phyloP scores from a whole-genome alignment of 2,797 vertebrate genomes.

The Characodon lateralis region DNA sequence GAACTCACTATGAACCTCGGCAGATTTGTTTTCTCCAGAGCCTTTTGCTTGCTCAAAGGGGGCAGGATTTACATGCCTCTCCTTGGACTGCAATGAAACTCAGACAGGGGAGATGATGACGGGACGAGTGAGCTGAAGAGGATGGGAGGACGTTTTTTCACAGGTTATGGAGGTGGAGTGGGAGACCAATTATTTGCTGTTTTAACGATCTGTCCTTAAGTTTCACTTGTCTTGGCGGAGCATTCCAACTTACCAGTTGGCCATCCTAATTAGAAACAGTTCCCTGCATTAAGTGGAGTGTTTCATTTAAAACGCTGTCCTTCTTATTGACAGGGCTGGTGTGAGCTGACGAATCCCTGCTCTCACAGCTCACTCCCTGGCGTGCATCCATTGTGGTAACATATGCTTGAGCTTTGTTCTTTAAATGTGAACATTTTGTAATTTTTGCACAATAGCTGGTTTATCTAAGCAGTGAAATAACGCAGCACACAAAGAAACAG shows the following conservation, averaged over 20 bases:
- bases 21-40: conserved; percentile 81
- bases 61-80: conserved; percentile 73
- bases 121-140: conserved; percentile 45
- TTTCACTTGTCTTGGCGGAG: conserved; percentile 34
- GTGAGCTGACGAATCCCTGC: conserved; percentile 48
- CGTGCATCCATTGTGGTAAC: conserved; percentile 10
- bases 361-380: conserved; percentile 25
- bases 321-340: conserved; percentile 32
- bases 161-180: conserved; percentile 34
- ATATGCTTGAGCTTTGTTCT: conserved; percentile 19
- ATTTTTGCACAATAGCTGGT: conserved; percentile 25
- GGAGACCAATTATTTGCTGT: conserved; percentile 33
- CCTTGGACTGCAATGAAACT: conserved; percentile 58
- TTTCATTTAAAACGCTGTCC: conserved; percentile 63
- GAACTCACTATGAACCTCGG: conserved; percentile 81
- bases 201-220: conserved; percentile 30
- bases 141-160: conserved; percentile 25
- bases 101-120: conserved; percentile 44
- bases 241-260: conserved; percentile 28
- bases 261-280: conserved; percentile 65
- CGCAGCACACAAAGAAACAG: conserved; percentile 10
- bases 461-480: conserved; percentile 35
- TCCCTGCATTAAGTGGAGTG: conserved; percentile 52
- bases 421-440: conserved; percentile 17
- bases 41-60: conserved; percentile 71